Conservation (phyloP, 2,113 vertebrate genomes). For the Corvus moneduloides region DNA sequence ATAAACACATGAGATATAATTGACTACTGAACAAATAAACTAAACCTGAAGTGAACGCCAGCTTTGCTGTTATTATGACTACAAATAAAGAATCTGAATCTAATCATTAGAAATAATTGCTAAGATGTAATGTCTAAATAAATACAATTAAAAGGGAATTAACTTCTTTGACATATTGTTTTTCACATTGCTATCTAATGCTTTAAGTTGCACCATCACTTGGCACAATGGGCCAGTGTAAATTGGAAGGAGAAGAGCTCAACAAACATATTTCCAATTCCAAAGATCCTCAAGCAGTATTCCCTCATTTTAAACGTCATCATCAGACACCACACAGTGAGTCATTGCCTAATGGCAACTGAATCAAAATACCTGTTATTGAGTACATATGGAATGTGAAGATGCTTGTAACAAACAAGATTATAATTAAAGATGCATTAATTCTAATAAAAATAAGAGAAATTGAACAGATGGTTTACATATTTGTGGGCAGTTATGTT, state of each 20-base stretch:
- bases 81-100: not conserved
- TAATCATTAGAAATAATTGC: not conserved
- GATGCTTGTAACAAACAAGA: constrained; percentile 13
- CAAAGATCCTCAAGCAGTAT: not conserved
- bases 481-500: constrained; percentile 6
- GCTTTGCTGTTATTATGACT: not conserved
- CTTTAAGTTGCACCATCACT: not conserved
- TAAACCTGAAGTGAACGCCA: not conserved
- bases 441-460: constrained; percentile 47
- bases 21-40: not conserved
- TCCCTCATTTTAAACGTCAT: not conserved
- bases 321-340: not conserved
- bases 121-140: not conserved
- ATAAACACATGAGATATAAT: not conserved
- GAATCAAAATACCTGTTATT: not conserved
- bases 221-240: not conserved
- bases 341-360: constrained; percentile 1
- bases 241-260: not conserved
- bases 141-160: not conserved
- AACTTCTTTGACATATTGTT: not conserved
- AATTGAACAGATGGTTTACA: constrained; percentile 10
- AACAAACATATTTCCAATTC: constrained; percentile 30
- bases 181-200: not conserved
- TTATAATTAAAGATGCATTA: constrained; percentile 32
- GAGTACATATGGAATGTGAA: constrained; percentile 2